A percentile compares a stretch with the other conserved stretches of the same genome.
phyloP scores from a whole-genome alignment of 2,888 invertebrate species.

The Phengaris arion region DNA sequence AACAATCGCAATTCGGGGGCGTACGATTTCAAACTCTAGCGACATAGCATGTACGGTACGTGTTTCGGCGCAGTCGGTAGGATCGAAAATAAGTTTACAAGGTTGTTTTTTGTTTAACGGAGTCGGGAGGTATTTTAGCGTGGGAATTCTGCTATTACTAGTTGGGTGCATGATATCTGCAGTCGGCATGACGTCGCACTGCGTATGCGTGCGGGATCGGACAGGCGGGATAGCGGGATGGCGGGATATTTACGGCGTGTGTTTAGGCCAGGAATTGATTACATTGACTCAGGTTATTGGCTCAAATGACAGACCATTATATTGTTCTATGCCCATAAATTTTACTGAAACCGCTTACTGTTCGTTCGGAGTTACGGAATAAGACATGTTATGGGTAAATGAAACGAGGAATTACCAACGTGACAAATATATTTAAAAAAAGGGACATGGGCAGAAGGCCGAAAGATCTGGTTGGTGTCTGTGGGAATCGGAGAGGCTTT shows the following conservation, averaged over 20 bases:
- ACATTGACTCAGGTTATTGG: constrained; percentile 34
- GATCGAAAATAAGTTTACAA: constrained; percentile 30
- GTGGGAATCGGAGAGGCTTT: too few species aligned
- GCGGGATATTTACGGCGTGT: constrained; percentile 38
- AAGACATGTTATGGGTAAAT: too few species aligned
- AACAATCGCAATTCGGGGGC: constrained; percentile 17
- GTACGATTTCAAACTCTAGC: constrained; percentile 28
- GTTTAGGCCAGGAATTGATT: constrained; percentile 37
- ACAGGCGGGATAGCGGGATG: constrained; percentile 10
- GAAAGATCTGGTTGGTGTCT: too few species aligned
- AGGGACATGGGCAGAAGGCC: too few species aligned
- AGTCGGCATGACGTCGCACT: constrained; percentile 50
- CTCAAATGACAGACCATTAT: constrained; percentile 28
- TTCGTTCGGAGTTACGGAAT: too few species aligned
- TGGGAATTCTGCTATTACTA: constrained; percentile 30
- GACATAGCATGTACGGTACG: constrained; percentile 12
- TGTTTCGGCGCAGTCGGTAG: constrained; percentile 16
- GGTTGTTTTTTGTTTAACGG: constrained; percentile 33
- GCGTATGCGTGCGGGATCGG: constrained; percentile 44
- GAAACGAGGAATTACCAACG: too few species aligned
- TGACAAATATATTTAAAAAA: too few species aligned
- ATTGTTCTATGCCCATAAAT: background rate
- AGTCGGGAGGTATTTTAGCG: constrained; percentile 34
- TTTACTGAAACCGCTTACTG: background rate
- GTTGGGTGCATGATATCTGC: constrained; percentile 32